These are phyloP conservation scores for Paralichthys olivaceus DNA, from an alignment of 2,113 vertebrate species.

Conservation along the genomic window DNA sequence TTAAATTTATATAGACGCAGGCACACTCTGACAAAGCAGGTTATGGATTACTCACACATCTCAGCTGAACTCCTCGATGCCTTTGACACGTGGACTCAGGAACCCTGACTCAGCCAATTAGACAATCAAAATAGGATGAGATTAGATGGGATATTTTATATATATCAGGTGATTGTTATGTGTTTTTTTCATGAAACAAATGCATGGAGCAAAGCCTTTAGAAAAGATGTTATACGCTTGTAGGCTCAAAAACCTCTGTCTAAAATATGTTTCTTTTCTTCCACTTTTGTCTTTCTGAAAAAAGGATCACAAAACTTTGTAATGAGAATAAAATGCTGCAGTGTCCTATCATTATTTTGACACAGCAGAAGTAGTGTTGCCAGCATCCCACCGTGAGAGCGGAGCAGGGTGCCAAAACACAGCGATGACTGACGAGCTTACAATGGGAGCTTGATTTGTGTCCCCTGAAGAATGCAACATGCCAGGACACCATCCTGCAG, in stretches of 20 bases:
- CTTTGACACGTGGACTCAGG: not conserved
- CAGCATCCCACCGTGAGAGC: conserved; percentile 55
- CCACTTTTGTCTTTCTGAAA: not conserved
- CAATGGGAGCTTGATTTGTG: conserved; percentile 71
- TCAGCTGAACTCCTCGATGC: not conserved
- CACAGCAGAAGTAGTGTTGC: conserved; percentile 40
- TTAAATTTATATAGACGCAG: not conserved
- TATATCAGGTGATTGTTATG: not conserved
- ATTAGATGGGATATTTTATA: not conserved
- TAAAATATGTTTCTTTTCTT: not conserved
- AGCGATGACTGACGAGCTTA: conserved; percentile 67
- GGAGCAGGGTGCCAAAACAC: conserved; percentile 63
- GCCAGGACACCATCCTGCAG: conserved; percentile 60
- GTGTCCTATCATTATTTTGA: conserved; percentile 66
- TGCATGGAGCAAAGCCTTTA: not conserved
- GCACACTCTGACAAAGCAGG: not conserved
- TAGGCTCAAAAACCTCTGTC: not conserved
- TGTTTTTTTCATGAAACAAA: not conserved
- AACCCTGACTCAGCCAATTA: not conserved
- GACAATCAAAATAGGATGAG: not conserved
- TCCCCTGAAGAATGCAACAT: conserved; percentile 62
- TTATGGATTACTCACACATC: not conserved
- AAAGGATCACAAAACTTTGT: not conserved
- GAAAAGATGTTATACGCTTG: not conserved
- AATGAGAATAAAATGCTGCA: conserved; percentile 49